phyloP scores from a whole-genome alignment of 2,888 invertebrate genomes.

The Aphelenchoides bicaudatus region DNA sequence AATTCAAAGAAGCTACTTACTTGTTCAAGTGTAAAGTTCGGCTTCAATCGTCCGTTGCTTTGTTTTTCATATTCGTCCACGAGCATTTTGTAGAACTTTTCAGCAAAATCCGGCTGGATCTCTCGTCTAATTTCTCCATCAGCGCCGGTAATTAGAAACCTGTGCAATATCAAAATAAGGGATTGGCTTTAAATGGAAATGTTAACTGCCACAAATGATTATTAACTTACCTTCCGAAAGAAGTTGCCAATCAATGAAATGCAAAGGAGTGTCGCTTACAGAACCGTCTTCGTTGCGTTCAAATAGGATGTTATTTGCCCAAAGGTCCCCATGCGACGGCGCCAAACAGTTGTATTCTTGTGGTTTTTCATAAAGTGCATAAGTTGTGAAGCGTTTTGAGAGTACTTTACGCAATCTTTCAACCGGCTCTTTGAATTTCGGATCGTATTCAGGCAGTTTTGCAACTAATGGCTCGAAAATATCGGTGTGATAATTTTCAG shows the following conservation, averaged over 20 bases:
- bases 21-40: too few species aligned
- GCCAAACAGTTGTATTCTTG: too few species aligned
- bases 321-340: slow-evolving; percentile 18
- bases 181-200: slow-evolving; percentile 10
- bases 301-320: slow-evolving; percentile 16
- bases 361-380: background rate
- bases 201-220: background rate
- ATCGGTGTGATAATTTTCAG: too few species aligned
- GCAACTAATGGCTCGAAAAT: too few species aligned
- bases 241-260: slow-evolving; percentile 12
- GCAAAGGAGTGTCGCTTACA: background rate
- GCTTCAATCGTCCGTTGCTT: too few species aligned
- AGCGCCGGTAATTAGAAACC: slow-evolving; percentile 14
- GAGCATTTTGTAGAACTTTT: background rate
- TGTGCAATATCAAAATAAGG: too few species aligned
- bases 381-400: slow-evolving; percentile 1
- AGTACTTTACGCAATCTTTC: too few species aligned
- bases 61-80: too few species aligned
- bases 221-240: slow-evolving; percentile 3
- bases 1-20: too few species aligned
- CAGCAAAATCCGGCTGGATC: background rate
- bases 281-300: slow-evolving; percentile 16
- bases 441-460: too few species aligned
- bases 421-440: too few species aligned
- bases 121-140: slow-evolving; percentile 18